Evolutionary conservation across 2,113 vertebrate species (phyloP).

Genomic region (Corythaeola cristata): DNA sequence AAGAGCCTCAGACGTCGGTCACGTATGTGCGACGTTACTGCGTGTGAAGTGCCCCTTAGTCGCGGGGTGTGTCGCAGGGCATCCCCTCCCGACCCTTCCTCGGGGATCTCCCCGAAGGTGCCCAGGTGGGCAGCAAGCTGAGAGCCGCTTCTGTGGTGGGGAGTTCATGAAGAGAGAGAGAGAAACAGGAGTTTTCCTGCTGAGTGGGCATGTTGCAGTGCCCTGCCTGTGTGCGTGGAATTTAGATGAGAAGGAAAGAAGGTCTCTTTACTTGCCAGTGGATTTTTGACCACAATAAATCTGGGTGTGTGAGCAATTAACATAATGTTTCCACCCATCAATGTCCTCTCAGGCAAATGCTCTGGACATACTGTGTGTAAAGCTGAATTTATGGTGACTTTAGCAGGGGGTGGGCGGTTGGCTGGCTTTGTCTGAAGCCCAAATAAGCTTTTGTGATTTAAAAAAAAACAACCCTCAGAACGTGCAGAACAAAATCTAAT

Average conservation of each 20-base stretch:
- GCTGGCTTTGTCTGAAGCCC: background rate
- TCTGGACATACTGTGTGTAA: background rate
- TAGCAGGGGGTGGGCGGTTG: background rate
- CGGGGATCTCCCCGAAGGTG: fast-evolving
- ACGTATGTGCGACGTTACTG: fast-evolving
- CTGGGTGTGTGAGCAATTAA: slow-evolving; percentile 33
- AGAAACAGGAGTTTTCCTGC: background rate
- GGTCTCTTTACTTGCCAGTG: background rate
- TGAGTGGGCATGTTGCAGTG: background rate
- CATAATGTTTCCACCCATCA: slow-evolving; percentile 38
- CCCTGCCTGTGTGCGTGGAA: background rate
- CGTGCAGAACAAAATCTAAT: background rate
- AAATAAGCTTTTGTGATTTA: background rate
- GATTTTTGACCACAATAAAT: slow-evolving; percentile 46
- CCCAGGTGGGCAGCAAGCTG: fast-evolving
- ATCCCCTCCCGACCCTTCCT: background rate
- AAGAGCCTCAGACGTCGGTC: background rate
- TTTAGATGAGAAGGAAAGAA: slow-evolving; percentile 41
- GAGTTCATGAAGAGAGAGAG: background rate
- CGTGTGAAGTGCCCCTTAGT: background rate
- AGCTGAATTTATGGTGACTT: slow-evolving; percentile 1
- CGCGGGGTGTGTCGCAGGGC: background rate
- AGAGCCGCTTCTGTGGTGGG: background rate
- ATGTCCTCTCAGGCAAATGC: background rate
- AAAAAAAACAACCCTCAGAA: background rate